Conservation (phyloP, 2,113 vertebrate species). For the Gobius niger region DNA sequence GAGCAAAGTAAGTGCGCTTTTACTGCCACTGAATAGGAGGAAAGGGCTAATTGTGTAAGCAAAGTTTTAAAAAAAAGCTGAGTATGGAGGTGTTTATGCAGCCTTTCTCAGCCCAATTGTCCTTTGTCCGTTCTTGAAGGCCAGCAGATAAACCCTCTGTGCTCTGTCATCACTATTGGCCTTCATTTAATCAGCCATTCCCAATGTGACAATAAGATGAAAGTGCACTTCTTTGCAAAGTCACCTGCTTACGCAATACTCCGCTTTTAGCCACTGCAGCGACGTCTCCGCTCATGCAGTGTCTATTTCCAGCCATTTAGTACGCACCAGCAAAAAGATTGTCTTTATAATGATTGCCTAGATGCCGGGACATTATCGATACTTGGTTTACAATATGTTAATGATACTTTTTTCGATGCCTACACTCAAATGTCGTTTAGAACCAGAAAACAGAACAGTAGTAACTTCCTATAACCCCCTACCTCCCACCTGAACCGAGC, state of each 20-base stretch:
- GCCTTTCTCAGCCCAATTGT: slow-evolving; percentile 43
- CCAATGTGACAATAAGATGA: slow-evolving; percentile 46
- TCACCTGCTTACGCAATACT: slow-evolving; percentile 60
- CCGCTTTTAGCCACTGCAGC: slow-evolving; percentile 55
- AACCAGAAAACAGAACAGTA: too few species aligned
- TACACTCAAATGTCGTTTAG: too few species aligned
- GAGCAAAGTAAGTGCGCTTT: slow-evolving; percentile 34
- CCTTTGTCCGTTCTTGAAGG: slow-evolving; percentile 48
- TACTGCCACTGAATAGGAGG: slow-evolving; percentile 18
- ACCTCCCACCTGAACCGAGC: too few species aligned
- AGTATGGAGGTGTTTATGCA: slow-evolving; percentile 32
- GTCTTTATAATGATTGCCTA: too few species aligned
- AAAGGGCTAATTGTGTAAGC: slow-evolving; percentile 38
- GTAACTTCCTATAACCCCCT: too few species aligned
- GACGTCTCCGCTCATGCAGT: slow-evolving; percentile 30
- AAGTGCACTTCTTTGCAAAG: slow-evolving; percentile 54
- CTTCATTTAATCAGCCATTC: slow-evolving; percentile 54
- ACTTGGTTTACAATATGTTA: too few species aligned
- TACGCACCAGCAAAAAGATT: background rate
- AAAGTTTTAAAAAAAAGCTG: slow-evolving; percentile 37
- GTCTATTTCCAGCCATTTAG: slow-evolving; percentile 4
- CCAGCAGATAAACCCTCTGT: slow-evolving; percentile 52
- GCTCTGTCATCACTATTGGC: slow-evolving; percentile 59
- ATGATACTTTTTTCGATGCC: too few species aligned
- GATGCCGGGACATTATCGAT: too few species aligned